Conservation (phyloP, 2,797 vertebrate species). For the Rhynchonycteris naso region DNA sequence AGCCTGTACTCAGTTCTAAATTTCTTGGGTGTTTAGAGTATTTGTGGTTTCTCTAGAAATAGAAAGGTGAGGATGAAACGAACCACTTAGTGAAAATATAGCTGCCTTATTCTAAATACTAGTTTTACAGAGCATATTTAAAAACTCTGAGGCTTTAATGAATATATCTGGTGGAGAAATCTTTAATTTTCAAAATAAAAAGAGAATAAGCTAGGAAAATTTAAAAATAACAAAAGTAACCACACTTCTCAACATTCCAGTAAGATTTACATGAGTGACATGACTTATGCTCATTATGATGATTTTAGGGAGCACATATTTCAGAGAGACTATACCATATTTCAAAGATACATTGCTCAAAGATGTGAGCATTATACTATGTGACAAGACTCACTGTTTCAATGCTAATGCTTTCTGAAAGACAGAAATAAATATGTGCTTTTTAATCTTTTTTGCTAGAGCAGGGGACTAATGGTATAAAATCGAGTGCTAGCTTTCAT, state of each 20-base stretch:
- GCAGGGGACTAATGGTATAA: not conserved
- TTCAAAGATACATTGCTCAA: not conserved
- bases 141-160: not conserved
- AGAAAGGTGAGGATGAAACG: slow-evolving; percentile 31
- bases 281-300: not conserved
- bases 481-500: not conserved
- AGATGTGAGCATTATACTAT: not conserved
- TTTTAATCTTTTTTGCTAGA: not conserved
- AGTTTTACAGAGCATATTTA: slow-evolving; percentile 36
- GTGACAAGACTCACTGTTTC: slow-evolving; percentile 10
- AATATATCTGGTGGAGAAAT: not conserved
- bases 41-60: not conserved
- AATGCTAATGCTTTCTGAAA: not conserved
- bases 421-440: not conserved
- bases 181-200: slow-evolving; percentile 16
- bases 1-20: not conserved
- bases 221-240: slow-evolving; percentile 27
- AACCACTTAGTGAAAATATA: not conserved
- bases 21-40: not conserved
- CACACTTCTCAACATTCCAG: not conserved
- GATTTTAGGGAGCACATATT: not conserved
- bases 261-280: not conserved
- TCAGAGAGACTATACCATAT: not conserved
- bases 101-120: not conserved
- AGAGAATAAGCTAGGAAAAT: not conserved